Evolutionary conservation across 2,797 vertebrate genomes (phyloP), one percentile per base, ranked within the genome.

Genomic region (Peromyscus nudipes): DNA sequence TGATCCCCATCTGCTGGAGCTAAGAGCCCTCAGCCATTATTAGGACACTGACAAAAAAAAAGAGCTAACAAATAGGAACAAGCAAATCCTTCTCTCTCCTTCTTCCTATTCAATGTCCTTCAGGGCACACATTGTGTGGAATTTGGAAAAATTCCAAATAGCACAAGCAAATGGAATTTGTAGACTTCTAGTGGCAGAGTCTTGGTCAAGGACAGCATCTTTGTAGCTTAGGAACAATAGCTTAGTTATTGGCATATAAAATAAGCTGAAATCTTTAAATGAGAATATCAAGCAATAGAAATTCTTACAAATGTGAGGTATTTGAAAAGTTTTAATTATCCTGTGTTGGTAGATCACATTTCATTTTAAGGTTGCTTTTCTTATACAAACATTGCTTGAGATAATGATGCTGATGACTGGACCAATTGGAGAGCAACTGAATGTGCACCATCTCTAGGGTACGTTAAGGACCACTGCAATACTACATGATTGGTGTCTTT

Each of bases 241-340:
- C 8, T 89, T 71, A 55, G 73, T 69, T 83, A 87, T 9, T 73
- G 11, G 2, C 11, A 23, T 16, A 10, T 76, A 40, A 46, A 93
- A 34, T 40, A 79, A 31, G 69, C 34, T 67, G 19, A 52, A 77
- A 37, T 31, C 21, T 90, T 93, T 80, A 90, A 93, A 67, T 64
- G 49, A 69, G 17, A 86, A 93, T 71, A 60, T 40, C 13, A 76
- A 87, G 25, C 5, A 71, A 92, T 93, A 90, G 46, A 87, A n/a
- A 96, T 23, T 80, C 29, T 37, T 88, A 37, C 5, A 65, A 91
- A 83, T 1, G 10, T 29, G 67, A 93, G 73, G 34, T 43, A 55
- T 62, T 96, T 77, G 0, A 55, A 89, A 79, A 27, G 80, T 13
- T 87, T 92, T 49, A 64, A 62, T 83, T 91, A 2, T 79, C 19